phyloP scores from a whole-genome alignment of 1,140 invertebrate species.

The Idris sp. region DNA sequence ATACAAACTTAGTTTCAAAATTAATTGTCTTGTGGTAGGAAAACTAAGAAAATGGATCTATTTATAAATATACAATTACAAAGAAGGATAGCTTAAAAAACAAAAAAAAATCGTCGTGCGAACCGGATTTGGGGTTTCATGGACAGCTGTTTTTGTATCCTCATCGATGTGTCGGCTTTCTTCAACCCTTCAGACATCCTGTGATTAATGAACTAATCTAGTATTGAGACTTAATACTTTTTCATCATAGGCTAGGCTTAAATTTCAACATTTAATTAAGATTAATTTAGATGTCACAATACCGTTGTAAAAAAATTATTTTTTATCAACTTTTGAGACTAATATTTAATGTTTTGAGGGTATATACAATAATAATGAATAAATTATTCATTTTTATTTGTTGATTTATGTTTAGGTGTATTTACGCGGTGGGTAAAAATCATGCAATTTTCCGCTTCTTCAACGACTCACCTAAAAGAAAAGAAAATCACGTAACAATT shows the following conservation, averaged over 20 bases:
- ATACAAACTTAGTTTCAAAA: too few species aligned
- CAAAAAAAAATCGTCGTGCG: conserved; percentile 46
- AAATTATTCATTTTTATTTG: too few species aligned
- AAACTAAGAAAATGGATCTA: conserved; percentile 9
- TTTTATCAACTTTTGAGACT: too few species aligned
- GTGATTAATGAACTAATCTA: conserved; percentile 44
- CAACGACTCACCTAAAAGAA: too few species aligned
- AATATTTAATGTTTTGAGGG: too few species aligned
- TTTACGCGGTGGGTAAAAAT: too few species aligned
- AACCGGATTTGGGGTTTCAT: conserved; percentile 54
- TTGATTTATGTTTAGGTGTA: too few species aligned
- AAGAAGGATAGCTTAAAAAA: conserved; percentile 30
- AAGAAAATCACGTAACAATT: too few species aligned
- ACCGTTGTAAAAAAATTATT: too few species aligned
- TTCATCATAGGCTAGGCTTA: not conserved
- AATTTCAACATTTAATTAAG: conserved; percentile 27
- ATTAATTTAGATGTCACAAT: conserved; percentile 24
- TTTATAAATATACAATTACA: conserved; percentile 40
- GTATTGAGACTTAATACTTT: conserved; percentile 37
- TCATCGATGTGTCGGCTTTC: conserved; percentile 40
- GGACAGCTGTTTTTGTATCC: conserved; percentile 44
- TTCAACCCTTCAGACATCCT: conserved; percentile 42
- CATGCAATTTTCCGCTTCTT: too few species aligned
- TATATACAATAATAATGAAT: too few species aligned
- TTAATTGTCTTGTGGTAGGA: conserved; percentile 33